A percentile compares a stretch with the other conserved stretches of the same genome.
Conservation (phyloP, 2,888 invertebrate species). For the Chloroclystis v-ata region DNA sequence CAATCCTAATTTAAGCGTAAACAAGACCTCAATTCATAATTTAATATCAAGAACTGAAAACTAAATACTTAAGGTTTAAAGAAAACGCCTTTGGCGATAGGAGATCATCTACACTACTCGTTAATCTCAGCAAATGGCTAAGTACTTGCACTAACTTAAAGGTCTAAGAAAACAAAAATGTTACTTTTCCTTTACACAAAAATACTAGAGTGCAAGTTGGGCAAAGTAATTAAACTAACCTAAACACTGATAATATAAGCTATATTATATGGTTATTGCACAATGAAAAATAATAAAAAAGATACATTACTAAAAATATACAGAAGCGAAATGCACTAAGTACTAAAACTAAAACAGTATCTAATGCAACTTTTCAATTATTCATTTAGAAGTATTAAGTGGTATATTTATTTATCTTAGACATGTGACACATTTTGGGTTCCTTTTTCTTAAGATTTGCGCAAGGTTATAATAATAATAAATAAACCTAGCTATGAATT, state of each 20-base stretch:
- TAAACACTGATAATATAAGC: constrained; percentile 21
- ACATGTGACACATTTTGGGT: no score
- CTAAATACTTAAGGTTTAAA: constrained; percentile 49
- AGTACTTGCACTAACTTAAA: constrained; percentile 6
- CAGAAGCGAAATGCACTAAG: constrained; percentile 13
- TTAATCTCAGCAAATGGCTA: constrained; percentile 52
- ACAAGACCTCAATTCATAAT: constrained; percentile 58
- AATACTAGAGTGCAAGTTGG: constrained; percentile 11
- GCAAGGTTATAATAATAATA: no score
- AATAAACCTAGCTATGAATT: no score
- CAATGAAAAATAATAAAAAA: constrained; percentile 8
- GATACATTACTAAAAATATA: background rate
- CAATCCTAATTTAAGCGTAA: constrained; percentile 50
- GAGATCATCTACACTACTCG: constrained; percentile 51
- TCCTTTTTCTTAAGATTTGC: no score
- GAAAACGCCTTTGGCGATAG: constrained; percentile 57
- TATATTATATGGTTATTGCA: constrained; percentile 23
- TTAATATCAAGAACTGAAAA: constrained; percentile 26
- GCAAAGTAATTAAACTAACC: constrained; percentile 14
- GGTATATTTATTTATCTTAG: no score
- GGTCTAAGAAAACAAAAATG: background rate
- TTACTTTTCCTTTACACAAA: background rate
- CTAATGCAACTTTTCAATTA: background rate
- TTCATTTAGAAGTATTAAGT: no score
- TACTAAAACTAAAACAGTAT: no score